phyloP scores from a whole-genome alignment of 2,113 vertebrate genomes.

The Indicator maculatus region DNA sequence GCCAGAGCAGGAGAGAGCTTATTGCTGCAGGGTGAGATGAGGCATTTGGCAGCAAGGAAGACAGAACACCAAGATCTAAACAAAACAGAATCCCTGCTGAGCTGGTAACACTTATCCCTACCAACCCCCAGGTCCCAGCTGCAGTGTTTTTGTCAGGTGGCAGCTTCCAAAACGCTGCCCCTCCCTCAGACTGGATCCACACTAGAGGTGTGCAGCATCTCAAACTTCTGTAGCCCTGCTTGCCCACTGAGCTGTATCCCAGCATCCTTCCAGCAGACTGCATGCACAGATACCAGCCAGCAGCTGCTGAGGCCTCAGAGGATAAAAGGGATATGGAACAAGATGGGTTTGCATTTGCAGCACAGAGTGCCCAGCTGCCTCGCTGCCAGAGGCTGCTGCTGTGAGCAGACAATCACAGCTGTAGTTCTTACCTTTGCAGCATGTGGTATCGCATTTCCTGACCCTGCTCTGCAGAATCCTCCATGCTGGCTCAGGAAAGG shows the following conservation, averaged over 20 bases:
- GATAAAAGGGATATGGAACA: neutral
- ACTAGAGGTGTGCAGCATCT: neutral
- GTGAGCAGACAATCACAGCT: accelerated
- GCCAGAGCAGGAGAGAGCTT: neutral
- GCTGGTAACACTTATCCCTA: neutral
- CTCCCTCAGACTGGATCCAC: neutral
- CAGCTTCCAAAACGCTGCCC: neutral
- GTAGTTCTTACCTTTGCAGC: conserved; percentile 75
- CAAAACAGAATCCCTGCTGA: neutral
- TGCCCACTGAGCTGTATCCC: neutral
- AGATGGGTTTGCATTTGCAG: neutral
- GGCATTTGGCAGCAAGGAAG: neutral
- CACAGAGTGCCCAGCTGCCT: neutral
- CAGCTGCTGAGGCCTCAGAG: neutral
- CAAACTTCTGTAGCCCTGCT: neutral
- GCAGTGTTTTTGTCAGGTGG: neutral
- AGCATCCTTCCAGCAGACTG: neutral
- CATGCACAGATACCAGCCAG: neutral
- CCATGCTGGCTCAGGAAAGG: conserved; percentile 59
- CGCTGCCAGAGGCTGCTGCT: neutral
- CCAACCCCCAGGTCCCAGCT: neutral
- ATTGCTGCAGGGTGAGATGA: neutral
- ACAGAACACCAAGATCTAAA: neutral
- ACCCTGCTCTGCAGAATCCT: conserved; percentile 64
- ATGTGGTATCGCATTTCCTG: conserved; percentile 76